Conservation (phyloP, 2,888 invertebrate genomes). For the Neocrepidodera transversa region DNA sequence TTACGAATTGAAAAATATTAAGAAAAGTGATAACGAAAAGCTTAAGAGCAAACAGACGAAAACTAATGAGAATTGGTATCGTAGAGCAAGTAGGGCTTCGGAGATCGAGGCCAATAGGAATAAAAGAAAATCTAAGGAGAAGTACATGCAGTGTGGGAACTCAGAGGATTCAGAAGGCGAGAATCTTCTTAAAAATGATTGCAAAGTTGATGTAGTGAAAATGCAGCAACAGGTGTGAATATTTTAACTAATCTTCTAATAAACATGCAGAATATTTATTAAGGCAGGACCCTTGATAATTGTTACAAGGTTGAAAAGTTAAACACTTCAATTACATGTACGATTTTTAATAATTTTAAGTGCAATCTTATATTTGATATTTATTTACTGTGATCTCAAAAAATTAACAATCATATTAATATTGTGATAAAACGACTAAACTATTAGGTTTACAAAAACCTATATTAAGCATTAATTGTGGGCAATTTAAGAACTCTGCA, state of each 20-base stretch:
- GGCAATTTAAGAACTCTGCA: too few relatives aligned
- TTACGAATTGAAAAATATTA: conserved; percentile 37
- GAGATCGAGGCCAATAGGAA: conserved; percentile 41
- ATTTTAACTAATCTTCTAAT: too few relatives aligned
- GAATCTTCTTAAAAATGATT: conserved; percentile 26
- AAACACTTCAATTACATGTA: too few relatives aligned
- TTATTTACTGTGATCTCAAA: too few relatives aligned
- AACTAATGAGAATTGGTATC: conserved; percentile 49
- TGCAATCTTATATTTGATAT: background rate
- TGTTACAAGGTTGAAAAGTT: too few relatives aligned
- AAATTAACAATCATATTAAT: too few relatives aligned
- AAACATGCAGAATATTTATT: too few relatives aligned
- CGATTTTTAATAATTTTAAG: background rate
- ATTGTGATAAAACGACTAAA: too few relatives aligned
- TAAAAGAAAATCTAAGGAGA: conserved; percentile 47
- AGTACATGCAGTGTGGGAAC: conserved; percentile 48
- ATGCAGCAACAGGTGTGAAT: conserved; percentile 5
- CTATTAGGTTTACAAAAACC: too few relatives aligned
- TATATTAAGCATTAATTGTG: too few relatives aligned
- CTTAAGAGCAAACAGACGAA: conserved; percentile 49
- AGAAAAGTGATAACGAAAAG: conserved; percentile 45
- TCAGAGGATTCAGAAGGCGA: conserved; percentile 44
- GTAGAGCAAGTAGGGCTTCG: conserved; percentile 38
- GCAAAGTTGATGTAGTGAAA: conserved; percentile 32
- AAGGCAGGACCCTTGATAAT: too few relatives aligned